Evolutionary conservation across 2,888 invertebrate genomes (phyloP), one percentile per base, ranked within the genome.

Genomic region (Pyrocoelia pectoralis): DNA sequence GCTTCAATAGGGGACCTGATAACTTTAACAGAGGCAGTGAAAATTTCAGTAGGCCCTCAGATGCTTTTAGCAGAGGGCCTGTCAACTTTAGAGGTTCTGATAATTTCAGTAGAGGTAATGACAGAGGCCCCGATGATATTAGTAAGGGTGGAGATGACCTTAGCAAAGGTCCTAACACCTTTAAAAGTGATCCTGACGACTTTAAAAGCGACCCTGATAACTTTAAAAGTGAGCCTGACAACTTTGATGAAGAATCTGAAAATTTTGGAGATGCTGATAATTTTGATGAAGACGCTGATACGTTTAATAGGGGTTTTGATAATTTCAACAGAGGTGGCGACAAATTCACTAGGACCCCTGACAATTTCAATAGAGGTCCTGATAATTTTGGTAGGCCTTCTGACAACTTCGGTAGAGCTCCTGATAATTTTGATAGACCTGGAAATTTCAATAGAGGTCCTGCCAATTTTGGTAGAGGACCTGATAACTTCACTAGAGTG

Each of bases 271-370:
- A 29, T 33, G 12, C 14, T 15, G 56, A 61, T 58, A 60, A 63
- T 61, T n/a, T n/a, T n/a, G n/a, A n/a, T n/a, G n/a, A n/a, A n/a
- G n/a, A n/a, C n/a, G n/a, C n/a, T n/a, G n/a, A n/a, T n/a, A n/a
- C n/a, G n/a, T 63, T 62, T 17, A 40, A 49, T 13, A 57, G 56
- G 38, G 40, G 43, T 28, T n/a, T 1, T 5, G 29, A 29, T 43
- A 55, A 62, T 48, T 66, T 56, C 54, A 56, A 57, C 52, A 56
- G 63, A 54, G 59, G 57, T 5, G 17, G 17, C 4, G 50, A 41
- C 49, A 10, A 2, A 10, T 52, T 33, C 33, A 38, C 1, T 29
- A 52, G 40, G n/a, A n/a, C 9, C 13, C 41, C 41, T 9, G 54
- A 54, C n/a, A 49, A 48, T 18, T 61, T 43, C 14, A 53, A 49